Evolutionary conservation across 2,113 vertebrate genomes (phyloP).

Genomic region (Lethenteron reissneri): DNA sequence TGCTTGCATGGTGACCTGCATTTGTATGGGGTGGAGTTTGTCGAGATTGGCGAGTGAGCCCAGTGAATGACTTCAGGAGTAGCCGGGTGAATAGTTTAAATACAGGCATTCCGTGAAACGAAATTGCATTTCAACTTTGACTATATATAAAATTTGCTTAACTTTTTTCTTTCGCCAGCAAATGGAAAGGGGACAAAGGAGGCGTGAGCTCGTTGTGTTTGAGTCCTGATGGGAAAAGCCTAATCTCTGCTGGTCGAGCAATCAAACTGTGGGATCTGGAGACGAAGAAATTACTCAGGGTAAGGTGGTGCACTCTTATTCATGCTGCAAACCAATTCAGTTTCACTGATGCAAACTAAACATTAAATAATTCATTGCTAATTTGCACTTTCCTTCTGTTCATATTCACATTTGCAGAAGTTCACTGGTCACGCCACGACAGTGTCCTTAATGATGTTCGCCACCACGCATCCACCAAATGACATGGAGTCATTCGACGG

Average conservation of each 20-base stretch:
- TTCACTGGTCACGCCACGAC: conserved; percentile 84
- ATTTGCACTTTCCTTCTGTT: not conserved
- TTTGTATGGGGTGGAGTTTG: too few relatives aligned
- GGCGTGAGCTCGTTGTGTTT: conserved; percentile 65
- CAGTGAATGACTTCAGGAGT: too few relatives aligned
- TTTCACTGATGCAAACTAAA: not conserved
- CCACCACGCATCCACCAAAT: conserved; percentile 42
- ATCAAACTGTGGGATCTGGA: conserved; percentile 98
- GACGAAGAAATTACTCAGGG: conserved; percentile 88
- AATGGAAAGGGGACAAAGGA: conserved; percentile 81
- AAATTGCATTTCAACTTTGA: too few relatives aligned
- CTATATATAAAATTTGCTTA: not conserved
- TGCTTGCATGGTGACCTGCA: too few relatives aligned
- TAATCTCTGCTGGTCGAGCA: conserved; percentile 68
- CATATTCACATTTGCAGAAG: conserved; percentile 26
- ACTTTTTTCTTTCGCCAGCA: conserved; percentile 25
- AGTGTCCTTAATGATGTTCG: conserved; percentile 65
- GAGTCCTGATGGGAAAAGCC: conserved; percentile 72
- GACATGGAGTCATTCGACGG: conserved; percentile 37
- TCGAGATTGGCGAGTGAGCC: too few relatives aligned
- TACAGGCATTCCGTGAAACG: too few relatives aligned
- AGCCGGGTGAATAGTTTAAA: too few relatives aligned
- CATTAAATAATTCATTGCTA: not conserved
- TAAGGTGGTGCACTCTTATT: conserved; percentile 22
- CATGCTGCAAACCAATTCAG: too few relatives aligned